Conservation (phyloP, 2,888 invertebrate genomes). For the Lasioglossum zephyrum region DNA sequence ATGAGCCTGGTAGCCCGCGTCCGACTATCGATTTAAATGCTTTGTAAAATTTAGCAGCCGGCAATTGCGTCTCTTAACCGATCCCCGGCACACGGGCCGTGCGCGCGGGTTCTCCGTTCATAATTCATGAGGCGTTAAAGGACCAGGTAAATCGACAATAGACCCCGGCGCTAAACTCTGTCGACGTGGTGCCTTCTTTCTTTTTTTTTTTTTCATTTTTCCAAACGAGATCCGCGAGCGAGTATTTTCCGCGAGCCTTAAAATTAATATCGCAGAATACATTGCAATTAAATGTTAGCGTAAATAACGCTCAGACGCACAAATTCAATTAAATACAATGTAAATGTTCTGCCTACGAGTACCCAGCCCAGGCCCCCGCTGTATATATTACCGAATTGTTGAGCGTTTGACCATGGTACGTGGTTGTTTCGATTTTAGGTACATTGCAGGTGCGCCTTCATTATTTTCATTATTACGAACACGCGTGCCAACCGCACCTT, state of each 20-base stretch:
- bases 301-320: conserved; percentile 63
- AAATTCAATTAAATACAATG: conserved; percentile 73
- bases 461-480: conserved; percentile 71
- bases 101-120: not conserved
- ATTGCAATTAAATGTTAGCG: conserved; percentile 65
- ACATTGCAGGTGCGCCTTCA: conserved; percentile 65
- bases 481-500: conserved; percentile 62
- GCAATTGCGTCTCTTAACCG: conserved; percentile 51
- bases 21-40: conserved; percentile 73
- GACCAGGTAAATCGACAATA: conserved; percentile 46
- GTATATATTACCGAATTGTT: conserved; percentile 70
- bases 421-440: conserved; percentile 64
- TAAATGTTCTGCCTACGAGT: conserved; percentile 64
- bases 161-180: not conserved
- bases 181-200: not conserved
- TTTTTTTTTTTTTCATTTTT: not conserved
- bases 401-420: conserved; percentile 58
- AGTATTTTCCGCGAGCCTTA: conserved; percentile 26
- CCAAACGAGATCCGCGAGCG: not conserved
- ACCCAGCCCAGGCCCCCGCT: conserved; percentile 26
- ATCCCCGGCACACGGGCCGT: not conserved
- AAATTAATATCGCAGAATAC: conserved; percentile 62
- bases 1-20: conserved; percentile 70
- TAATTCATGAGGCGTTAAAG: conserved; percentile 48
- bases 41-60: conserved; percentile 68